phyloP scores from a whole-genome alignment of 64 coral and sea anemone genomes.

The Astreopora myriophthalma region DNA sequence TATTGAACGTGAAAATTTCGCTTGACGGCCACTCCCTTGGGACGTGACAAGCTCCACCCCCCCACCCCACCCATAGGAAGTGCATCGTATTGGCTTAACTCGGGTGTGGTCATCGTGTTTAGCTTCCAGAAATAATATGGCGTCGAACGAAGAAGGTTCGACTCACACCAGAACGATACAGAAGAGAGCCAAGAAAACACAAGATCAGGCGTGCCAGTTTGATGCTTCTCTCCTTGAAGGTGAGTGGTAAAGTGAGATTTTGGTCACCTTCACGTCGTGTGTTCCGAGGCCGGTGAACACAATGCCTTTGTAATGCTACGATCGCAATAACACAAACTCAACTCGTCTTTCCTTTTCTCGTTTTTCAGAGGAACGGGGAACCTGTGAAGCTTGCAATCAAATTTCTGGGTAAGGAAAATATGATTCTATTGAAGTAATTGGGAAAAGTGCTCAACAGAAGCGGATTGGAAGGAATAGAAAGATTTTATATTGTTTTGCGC shows the following conservation, averaged over 20 bases:
- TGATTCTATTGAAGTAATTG: not conserved
- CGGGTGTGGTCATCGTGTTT: conserved; percentile 91
- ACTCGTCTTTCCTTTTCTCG: conserved; percentile 60
- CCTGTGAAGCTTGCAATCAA: conserved; percentile 87
- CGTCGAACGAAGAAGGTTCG: conserved; percentile 94
- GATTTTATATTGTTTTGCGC: not conserved
- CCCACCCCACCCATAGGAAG: conserved; percentile 84
- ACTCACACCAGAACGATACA: conserved; percentile 93
- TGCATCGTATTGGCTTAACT: conserved; percentile 72
- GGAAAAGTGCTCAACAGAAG: not conserved
- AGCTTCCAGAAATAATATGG: conserved; percentile 94
- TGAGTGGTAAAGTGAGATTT: conserved; percentile 27
- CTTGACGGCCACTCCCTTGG: conserved; percentile 25
- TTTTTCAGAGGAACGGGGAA: conserved; percentile 90
- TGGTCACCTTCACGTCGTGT: not conserved
- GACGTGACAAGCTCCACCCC: conserved; percentile 55
- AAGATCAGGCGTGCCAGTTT: conserved; percentile 99
- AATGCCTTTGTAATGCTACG: conserved; percentile 40
- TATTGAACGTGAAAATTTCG: not conserved
- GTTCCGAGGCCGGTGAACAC: conserved; percentile 40
- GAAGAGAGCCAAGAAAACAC: conserved; percentile 97
- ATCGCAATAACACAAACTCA: conserved; percentile 37
- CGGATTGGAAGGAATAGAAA: not conserved
- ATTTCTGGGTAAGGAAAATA: conserved; percentile 85
- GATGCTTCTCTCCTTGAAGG: conserved; percentile 98